Evolutionary conservation across 2,888 invertebrate species (phyloP).

Genomic region (Cenopis cana): DNA sequence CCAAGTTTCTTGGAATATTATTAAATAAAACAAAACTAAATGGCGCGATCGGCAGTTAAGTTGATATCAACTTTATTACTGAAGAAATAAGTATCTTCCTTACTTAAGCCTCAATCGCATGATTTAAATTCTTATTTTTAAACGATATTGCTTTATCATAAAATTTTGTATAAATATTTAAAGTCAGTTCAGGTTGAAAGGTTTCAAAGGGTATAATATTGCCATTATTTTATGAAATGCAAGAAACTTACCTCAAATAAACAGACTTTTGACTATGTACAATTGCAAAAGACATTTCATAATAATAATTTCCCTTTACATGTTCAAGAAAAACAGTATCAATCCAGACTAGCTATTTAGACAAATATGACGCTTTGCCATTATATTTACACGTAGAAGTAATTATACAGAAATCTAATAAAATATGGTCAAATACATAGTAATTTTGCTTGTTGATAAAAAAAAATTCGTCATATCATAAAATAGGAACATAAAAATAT

Average conservation of each 20-base stretch:
- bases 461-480: constrained; percentile 26
- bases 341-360: constrained; percentile 44
- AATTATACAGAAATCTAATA: not conserved
- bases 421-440: not conserved
- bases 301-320: constrained; percentile 50
- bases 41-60: not conserved
- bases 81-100: not conserved
- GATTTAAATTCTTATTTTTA: not conserved
- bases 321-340: constrained; percentile 53
- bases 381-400: constrained; percentile 32
- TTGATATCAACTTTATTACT: not conserved
- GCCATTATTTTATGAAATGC: not conserved
- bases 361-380: constrained; percentile 16
- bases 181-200: not conserved
- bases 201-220: not conserved
- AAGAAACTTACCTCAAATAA: constrained; percentile 9
- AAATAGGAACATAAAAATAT: constrained; percentile 41
- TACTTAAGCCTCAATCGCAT: not conserved
- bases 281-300: constrained; percentile 55
- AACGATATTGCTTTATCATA: not conserved
- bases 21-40: not conserved
- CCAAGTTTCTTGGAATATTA: constrained; percentile 1
- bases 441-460: constrained; percentile 20
- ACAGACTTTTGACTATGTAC: constrained; percentile 50
- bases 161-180: not conserved